phyloP scores from a whole-genome alignment of 2,797 vertebrate species.

The Anniella stebbinsi region DNA sequence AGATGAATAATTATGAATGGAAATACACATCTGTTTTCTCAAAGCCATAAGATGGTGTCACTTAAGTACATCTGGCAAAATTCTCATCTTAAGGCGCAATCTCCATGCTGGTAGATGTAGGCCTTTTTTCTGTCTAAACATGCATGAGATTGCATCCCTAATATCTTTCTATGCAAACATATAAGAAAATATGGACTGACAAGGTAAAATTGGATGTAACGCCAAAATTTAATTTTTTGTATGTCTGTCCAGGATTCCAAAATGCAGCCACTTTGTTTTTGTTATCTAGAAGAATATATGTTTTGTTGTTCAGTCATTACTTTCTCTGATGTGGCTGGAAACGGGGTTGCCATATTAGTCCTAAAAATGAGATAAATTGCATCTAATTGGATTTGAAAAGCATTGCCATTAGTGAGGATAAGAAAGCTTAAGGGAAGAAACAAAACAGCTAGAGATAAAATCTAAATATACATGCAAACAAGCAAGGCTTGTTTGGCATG shows the following conservation, averaged over 20 bases:
- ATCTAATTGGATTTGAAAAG: neutral
- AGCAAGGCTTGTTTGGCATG: neutral
- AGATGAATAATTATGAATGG: neutral
- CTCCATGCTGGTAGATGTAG: too few species aligned
- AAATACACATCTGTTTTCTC: neutral
- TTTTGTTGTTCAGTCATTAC: conserved; percentile 4
- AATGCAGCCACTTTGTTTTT: neutral
- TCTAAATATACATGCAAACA: neutral
- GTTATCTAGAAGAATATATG: neutral
- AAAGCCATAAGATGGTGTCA: neutral
- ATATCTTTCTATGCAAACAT: neutral
- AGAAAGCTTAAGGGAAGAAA: neutral
- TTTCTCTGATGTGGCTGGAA: neutral
- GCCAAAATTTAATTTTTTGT: neutral
- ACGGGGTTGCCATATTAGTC: neutral
- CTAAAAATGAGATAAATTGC: neutral
- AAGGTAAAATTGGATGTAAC: conserved; percentile 7
- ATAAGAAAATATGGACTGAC: neutral
- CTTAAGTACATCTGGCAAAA: neutral
- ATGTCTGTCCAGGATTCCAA: conserved; percentile 14
- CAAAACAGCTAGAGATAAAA: neutral
- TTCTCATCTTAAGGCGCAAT: neutral
- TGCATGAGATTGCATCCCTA: too few species aligned
- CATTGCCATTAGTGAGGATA: neutral
- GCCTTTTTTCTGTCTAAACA: too few species aligned